Evolutionary conservation across 2,113 vertebrate species (phyloP).

Genomic region (Dascyllus trimaculatus): DNA sequence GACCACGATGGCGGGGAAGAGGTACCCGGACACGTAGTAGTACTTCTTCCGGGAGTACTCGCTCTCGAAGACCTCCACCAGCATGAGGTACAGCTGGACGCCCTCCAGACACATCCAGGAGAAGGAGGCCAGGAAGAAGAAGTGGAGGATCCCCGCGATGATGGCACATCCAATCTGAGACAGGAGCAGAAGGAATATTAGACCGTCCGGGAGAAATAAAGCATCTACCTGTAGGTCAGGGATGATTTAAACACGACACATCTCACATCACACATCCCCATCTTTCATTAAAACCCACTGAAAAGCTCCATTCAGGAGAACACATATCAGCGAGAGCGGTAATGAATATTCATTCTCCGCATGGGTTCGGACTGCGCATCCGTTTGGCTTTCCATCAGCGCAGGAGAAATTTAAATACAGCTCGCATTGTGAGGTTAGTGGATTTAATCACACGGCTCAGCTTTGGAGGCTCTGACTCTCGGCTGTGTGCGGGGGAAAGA

Average conservation of each 20-base stretch:
- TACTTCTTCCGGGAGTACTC: constrained; percentile 99
- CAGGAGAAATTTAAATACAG: constrained; percentile 55
- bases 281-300: constrained; percentile 49
- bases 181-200: background rate
- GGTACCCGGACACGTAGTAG: constrained; percentile 97
- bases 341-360: constrained; percentile 73
- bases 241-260: constrained; percentile 17
- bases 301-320: constrained; percentile 46
- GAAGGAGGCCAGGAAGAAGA: constrained; percentile 98
- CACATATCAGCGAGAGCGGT: constrained; percentile 29
- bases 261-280: background rate
- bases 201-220: background rate
- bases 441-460: constrained; percentile 52
- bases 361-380: constrained; percentile 52
- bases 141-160: constrained; percentile 97
- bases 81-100: constrained; percentile 98
- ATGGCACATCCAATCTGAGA: constrained; percentile 94
- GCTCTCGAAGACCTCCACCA: constrained; percentile 99
- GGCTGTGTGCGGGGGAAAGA: constrained; percentile 20
- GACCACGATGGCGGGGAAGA: constrained; percentile 97
- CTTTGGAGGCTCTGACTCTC: constrained; percentile 25
- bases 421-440: constrained; percentile 51
- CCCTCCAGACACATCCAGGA: constrained; percentile 99
- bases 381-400: constrained; percentile 58
- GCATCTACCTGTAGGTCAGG: background rate